Evolutionary conservation across 2,113 vertebrate genomes (phyloP), one percentile per base, ranked within the genome.

Genomic region (Euleptes europaea): DNA sequence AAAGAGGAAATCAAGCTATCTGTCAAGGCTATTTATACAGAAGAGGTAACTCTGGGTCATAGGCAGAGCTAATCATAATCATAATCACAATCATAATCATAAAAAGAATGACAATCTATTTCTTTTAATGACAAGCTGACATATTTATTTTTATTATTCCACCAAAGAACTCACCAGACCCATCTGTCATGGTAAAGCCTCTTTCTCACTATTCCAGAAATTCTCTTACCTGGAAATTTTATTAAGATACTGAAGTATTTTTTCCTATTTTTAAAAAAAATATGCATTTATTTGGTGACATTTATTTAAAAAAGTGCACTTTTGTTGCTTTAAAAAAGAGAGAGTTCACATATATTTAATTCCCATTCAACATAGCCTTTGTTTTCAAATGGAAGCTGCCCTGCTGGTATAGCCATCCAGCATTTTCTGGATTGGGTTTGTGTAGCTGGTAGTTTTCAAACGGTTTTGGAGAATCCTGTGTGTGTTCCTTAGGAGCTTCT

Each of bases 101-200:
- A 87, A 74, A 92, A 91, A 86, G 78, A 93, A 81, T 86, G 93
- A 93, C 93, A 95, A 93, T 89, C 89, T 86, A 95, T 95, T 95
- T 90, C 93, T 95, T 95, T 91, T 90, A 94, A 94, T 93, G 94
- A 94, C 93, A 95, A 92, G 91, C 38, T 92, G 93, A 94, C 88
- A 66, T 94, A 90, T 95, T 95, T 94, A 90, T 92, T 94, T 93
- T 90, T 94, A 92, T 93, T 94, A 90, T 92, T 95, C 90, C 77
- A 87, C 38, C 72, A 81, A 94, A 93, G 87, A 88, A 89, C 89
- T 89, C 88, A 84, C 84, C 47, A 89, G 74, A 86, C 71, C 86
- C 87, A 93, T 95, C 91, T 84, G 90, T 95, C 94, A 95, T 86
- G 66, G 80, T 80, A 84, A 88, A 90, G 19, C 67, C 40, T 83